phyloP scores from a whole-genome alignment of 2,797 vertebrate species.

The Dendrocincla fuliginosa region DNA sequence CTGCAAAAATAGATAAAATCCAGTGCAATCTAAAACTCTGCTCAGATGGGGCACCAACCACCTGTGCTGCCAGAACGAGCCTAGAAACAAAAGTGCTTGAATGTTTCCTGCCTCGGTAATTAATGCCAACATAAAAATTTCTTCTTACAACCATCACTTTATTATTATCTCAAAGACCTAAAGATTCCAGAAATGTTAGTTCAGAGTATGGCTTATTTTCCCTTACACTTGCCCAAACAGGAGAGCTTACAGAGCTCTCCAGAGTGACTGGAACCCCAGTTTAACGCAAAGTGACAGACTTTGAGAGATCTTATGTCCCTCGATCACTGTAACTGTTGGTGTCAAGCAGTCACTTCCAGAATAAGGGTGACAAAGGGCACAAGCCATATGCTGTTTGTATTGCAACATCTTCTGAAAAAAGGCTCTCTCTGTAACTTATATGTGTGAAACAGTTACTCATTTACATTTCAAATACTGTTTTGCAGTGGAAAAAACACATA shows the following conservation, averaged over 20 bases:
- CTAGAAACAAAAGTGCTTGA: neutral
- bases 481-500: neutral
- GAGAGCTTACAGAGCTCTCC: neutral
- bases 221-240: neutral
- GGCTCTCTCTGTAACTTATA: neutral
- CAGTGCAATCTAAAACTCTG: neutral
- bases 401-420: neutral
- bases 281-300: slow-evolving; percentile 4
- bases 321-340: neutral
- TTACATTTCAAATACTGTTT: neutral
- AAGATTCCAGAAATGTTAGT: neutral
- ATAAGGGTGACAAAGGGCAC: neutral
- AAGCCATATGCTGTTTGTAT: neutral
- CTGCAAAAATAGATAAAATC: neutral
- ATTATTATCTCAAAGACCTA: neutral
- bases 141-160: neutral
- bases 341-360: neutral
- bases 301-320: neutral
- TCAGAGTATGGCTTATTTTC: neutral
- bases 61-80: neutral
- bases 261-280: neutral
- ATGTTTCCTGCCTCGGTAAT: neutral
- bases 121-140: neutral
- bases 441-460: neutral
- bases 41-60: neutral